phyloP scores from a whole-genome alignment of 2,113 vertebrate species.

The Numenius arquata region DNA sequence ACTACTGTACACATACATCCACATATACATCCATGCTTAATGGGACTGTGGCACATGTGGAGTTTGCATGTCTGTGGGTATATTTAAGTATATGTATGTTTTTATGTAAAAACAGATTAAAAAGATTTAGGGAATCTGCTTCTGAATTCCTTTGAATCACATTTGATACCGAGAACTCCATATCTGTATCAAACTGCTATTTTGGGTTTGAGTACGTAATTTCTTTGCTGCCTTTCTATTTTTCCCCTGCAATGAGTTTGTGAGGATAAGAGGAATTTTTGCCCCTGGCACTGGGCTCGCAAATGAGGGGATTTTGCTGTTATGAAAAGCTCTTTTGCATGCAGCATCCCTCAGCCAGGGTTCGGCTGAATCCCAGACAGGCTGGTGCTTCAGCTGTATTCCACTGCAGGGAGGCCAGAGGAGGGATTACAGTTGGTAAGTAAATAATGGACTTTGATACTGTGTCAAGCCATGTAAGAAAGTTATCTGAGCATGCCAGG shows the following conservation, averaged over 20 bases:
- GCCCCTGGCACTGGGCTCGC: background rate
- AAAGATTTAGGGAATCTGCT: background rate
- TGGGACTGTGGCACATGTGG: background rate
- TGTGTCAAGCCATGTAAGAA: background rate
- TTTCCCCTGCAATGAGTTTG: background rate
- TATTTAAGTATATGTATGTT: background rate
- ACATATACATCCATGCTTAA: background rate
- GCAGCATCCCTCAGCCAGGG: background rate
- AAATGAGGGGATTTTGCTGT: background rate
- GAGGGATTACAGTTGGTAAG: background rate
- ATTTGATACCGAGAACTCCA: background rate
- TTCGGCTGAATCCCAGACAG: background rate
- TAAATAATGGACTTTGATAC: conserved; percentile 24
- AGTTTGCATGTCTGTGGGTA: too few species aligned
- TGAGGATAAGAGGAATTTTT: background rate
- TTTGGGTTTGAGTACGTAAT: background rate
- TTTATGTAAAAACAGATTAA: background rate
- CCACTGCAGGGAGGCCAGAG: background rate
- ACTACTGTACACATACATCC: background rate
- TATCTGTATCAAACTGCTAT: background rate
- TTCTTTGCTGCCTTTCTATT: background rate
- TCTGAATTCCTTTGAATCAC: background rate
- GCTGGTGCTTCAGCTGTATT: background rate
- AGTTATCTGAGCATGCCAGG: conserved; percentile 23
- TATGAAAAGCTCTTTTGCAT: background rate